Evolutionary conservation across 2,797 vertebrate species (phyloP).

Genomic region (Botia almorhae): DNA sequence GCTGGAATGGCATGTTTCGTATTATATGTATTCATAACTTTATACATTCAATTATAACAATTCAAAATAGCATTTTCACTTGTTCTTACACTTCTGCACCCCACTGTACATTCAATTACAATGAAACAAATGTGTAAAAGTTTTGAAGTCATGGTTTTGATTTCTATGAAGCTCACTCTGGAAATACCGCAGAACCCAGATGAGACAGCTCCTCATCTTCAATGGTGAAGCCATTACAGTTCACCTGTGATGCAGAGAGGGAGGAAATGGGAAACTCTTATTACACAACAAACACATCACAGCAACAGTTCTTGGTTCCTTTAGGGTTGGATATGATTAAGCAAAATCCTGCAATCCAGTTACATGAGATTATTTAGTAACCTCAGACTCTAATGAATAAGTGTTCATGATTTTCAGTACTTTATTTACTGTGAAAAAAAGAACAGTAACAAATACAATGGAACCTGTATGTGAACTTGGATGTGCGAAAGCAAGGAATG

Average conservation of each 20-base stretch:
- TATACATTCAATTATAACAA: no score
- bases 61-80: no score
- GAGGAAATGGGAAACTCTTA: neutral
- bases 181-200: conserved; percentile 95
- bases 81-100: no score
- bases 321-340: no score
- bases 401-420: neutral
- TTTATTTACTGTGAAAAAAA: neutral
- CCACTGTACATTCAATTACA: neutral
- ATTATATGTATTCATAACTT: no score
- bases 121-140: neutral
- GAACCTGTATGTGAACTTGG: no score
- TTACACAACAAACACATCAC: neutral
- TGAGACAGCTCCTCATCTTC: conserved; percentile 98
- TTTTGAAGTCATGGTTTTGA: neutral
- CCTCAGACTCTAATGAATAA: no score
- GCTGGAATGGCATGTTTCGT: no score
- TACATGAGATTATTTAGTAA: no score
- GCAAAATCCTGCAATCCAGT: no score
- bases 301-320: no score
- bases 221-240: conserved; percentile 98
- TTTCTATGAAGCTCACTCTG: conserved; percentile 82
- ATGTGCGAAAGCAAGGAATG: neutral
- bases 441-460: neutral
- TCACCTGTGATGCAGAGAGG: conserved; percentile 79